Evolutionary conservation across 2,113 vertebrate genomes (phyloP), one percentile per base, ranked within the genome.

Genomic region (Upupa epops): DNA sequence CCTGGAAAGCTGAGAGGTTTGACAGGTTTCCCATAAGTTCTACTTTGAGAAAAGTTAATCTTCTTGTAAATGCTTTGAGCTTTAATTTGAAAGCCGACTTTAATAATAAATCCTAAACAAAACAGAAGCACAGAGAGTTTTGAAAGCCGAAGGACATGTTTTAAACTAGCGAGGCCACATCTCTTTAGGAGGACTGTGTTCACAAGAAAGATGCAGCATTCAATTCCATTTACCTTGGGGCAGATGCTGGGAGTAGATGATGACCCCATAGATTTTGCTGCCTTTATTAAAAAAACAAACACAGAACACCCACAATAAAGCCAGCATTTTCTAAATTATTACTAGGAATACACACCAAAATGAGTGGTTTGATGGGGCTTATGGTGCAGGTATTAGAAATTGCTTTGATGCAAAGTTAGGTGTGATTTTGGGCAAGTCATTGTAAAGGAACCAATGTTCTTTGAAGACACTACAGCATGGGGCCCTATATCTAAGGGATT

Each of bases 1-100:
- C 94, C 46, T 96, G 92, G 95, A 96, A 94, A 88, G 34, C 86
- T 81, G 79, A 91, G 82, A 81, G 72, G 55, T 94, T 89, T 88
- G 52, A 78, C 81, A 94, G 46, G 86, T 77, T 95, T 64, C 81
- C 77, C 8, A 1, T 83, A 60, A 83, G 46, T 90, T 65, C 83
- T 91, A 45, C 34, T 40, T 89, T 88, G 82, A 82, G 28, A 42
- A 82, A 91, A 92, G 74, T 96, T 96, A 90, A 94, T 91, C 59
- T 91, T 83, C 10, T 79, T 81, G 63, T 94, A 80, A 79, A 80
- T 76, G 45, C 34, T 84, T 79, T 17, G 1, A 65, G n/a, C 46
- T 72, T 42, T 59, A 25, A 46, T 86, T 81, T 73, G 46, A 92
- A 86, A 63, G 8, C 63, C 42, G 14, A 10, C 46, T 70, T 42